Evolutionary conservation across 1,140 invertebrate genomes (phyloP).

Genomic region (Drosophila triauraria): DNA sequence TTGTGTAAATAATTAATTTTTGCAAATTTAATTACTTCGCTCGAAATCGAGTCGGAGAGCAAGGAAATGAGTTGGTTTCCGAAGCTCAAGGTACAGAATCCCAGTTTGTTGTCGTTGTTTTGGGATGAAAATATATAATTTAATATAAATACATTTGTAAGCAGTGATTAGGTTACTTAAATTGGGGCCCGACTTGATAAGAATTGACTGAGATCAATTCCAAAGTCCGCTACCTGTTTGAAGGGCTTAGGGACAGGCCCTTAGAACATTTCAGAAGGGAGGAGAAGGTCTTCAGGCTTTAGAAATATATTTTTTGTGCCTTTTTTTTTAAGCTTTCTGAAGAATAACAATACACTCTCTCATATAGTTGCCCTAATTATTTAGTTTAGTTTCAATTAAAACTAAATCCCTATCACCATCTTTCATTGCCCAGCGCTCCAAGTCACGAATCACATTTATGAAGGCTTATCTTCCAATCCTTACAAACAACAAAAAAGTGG

Average conservation of each 20-base stretch:
- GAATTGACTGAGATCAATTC: no score
- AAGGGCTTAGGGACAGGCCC: not conserved
- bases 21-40: constrained; percentile 72
- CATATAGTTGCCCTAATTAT: not conserved
- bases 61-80: not conserved
- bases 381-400: not conserved
- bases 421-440: not conserved
- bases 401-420: not conserved
- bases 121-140: no score
- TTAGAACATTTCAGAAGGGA: not conserved
- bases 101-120: no score
- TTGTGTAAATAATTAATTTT: constrained; percentile 74
- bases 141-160: no score
- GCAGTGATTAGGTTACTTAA: no score
- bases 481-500: constrained; percentile 5
- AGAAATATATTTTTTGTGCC: not conserved
- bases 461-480: constrained; percentile 13
- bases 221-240: no score
- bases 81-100: not conserved
- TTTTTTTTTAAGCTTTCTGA: no score
- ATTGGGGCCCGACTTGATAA: no score
- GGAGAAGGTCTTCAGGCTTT: not conserved
- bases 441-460: constrained; percentile 25
- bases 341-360: no score
- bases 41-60: not conserved